Conservation (phyloP, 1,140 invertebrate genomes). For the Drosophila lowei region DNA sequence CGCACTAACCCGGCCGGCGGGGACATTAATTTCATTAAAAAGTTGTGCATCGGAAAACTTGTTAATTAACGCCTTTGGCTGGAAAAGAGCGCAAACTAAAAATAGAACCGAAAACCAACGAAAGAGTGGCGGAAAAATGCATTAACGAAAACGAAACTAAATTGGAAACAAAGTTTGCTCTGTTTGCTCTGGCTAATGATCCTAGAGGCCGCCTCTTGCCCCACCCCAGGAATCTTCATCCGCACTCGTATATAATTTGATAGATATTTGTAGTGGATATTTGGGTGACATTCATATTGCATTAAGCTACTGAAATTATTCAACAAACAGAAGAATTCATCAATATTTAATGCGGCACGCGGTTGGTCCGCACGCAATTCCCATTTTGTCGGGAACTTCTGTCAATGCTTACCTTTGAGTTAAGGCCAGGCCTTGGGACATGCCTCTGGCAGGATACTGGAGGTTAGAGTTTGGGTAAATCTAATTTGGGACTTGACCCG, state of each 20-base stretch:
- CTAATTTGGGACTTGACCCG: conserved; percentile 63
- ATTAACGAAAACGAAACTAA: conserved; percentile 22
- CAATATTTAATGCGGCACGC: conserved; percentile 52
- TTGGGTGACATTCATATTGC: conserved; percentile 22
- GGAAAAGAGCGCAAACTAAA: neutral
- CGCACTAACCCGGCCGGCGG: conserved; percentile 4
- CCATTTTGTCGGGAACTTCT: conserved; percentile 54
- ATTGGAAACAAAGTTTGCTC: neutral
- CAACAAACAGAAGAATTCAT: conserved; percentile 64
- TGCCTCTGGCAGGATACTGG: neutral
- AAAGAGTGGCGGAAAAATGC: conserved; percentile 10
- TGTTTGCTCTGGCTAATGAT: conserved; percentile 4
- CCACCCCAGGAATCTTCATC: too few species aligned
- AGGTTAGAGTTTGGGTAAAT: conserved; percentile 28
- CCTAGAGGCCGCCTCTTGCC: too few species aligned
- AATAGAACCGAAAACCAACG: conserved; percentile 24
- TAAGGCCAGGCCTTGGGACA: conserved; percentile 23
- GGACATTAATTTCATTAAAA: conserved; percentile 66
- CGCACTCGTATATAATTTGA: too few species aligned
- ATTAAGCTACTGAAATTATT: conserved; percentile 54
- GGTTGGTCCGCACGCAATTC: conserved; percentile 50
- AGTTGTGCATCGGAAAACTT: conserved; percentile 56
- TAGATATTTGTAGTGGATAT: neutral
- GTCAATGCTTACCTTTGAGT: conserved; percentile 35
- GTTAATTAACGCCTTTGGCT: conserved; percentile 38